Conservation (phyloP, 2,888 invertebrate genomes). For the Drosophila ezoana region DNA sequence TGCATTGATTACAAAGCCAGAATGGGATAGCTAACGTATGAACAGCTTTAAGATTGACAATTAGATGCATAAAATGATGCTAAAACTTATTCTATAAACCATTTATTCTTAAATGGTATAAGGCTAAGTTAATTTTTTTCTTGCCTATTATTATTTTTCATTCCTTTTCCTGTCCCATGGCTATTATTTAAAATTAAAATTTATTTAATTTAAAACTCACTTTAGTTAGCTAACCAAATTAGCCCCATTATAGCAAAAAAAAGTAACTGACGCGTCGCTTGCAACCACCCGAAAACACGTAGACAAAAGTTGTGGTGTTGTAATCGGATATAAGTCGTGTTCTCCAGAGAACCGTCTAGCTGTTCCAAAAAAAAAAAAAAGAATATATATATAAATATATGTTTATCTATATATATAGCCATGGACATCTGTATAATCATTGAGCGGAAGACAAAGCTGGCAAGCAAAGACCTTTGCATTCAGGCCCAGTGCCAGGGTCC, state of each 20-base stretch:
- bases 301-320: slow-evolving; percentile 67
- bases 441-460: slow-evolving; percentile 43
- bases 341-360: slow-evolving; percentile 58
- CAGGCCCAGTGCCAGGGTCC: slow-evolving; percentile 11
- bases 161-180: slow-evolving; percentile 9
- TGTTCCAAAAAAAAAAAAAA: slow-evolving; percentile 4
- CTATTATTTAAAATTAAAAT: slow-evolving; percentile 40
- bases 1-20: too few species aligned
- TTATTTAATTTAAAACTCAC: slow-evolving; percentile 52
- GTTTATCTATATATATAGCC: slow-evolving; percentile 1
- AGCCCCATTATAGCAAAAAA: slow-evolving; percentile 51
- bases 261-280: slow-evolving; percentile 11
- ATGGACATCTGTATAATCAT: slow-evolving; percentile 16
- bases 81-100: too few species aligned
- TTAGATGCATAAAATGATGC: too few species aligned
- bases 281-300: slow-evolving; percentile 49
- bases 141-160: background rate
- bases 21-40: too few species aligned
- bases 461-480: slow-evolving; percentile 28
- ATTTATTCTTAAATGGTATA: too few species aligned
- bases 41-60: too few species aligned
- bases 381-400: slow-evolving; percentile 5
- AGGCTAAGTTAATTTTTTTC: background rate
- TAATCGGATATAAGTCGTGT: slow-evolving; percentile 76
- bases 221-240: slow-evolving; percentile 36